Percentiles rank a stretch among this genome's conserved stretches.
Conservation (phyloP, 2,797 vertebrate genomes). For the Peromyscus eremicus region DNA sequence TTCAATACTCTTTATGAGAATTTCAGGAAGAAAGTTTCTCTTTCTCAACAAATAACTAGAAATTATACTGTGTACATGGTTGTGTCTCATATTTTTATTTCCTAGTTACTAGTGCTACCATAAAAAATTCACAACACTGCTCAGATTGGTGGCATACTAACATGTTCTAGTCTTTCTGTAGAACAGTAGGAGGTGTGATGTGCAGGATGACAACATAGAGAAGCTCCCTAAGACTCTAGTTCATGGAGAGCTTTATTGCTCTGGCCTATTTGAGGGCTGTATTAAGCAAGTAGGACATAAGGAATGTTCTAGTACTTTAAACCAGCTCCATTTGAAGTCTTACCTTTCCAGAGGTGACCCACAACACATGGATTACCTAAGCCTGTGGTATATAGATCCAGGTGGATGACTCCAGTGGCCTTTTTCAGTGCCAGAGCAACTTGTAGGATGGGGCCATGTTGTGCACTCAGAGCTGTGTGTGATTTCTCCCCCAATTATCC, state of each 20-base stretch:
- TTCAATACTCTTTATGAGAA: neutral
- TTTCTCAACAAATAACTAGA: neutral
- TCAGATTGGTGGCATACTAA: neutral
- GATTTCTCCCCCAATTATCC: neutral
- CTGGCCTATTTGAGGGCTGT: neutral
- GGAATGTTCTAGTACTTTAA: neutral
- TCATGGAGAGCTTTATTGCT: too few species aligned
- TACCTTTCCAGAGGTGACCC: neutral
- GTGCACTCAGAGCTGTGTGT: neutral
- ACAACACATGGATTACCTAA: neutral
- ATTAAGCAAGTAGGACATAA: neutral
- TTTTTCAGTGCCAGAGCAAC: neutral
- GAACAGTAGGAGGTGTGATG: neutral
- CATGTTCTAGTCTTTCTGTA: neutral
- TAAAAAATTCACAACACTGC: neutral
- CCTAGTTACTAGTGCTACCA: neutral
- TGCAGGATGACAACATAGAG: neutral
- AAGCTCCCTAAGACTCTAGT: too few species aligned
- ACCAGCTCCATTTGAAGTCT: neutral
- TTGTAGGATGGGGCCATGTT: neutral
- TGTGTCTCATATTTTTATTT: neutral
- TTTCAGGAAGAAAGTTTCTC: neutral
- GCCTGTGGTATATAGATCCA: rapidly evolving
- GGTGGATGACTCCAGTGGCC: neutral
- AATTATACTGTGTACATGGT: neutral